Conservation (phyloP, 2,888 invertebrate species). For the Panorpa germanica region DNA sequence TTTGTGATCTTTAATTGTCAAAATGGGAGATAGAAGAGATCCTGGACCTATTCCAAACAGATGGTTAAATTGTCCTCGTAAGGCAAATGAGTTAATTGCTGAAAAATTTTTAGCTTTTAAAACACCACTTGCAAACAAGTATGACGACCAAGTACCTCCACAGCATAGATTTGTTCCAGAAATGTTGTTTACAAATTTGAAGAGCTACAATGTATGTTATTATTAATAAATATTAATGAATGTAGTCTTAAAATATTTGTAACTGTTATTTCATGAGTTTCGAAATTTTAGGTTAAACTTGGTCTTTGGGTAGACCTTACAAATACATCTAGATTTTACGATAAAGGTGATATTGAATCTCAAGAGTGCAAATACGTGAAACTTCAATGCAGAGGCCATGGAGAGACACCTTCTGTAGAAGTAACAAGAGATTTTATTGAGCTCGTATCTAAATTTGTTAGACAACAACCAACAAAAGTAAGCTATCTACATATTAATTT, state of each 20-base stretch:
- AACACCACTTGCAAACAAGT: conserved; percentile 72
- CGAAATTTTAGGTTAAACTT: conserved; percentile 46
- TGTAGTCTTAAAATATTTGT: conserved; percentile 2
- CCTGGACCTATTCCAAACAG: conserved; percentile 62
- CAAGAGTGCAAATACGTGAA: conserved; percentile 72
- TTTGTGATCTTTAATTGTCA: no score
- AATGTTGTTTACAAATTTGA: conserved; percentile 69
- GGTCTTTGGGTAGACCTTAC: conserved; percentile 96
- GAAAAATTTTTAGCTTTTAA: conserved; percentile 87
- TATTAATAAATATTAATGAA: conserved; percentile 7
- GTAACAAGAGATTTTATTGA: conserved; percentile 71
- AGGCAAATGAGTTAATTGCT: conserved; percentile 48
- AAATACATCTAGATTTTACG: conserved; percentile 85
- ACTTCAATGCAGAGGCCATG: conserved; percentile 78
- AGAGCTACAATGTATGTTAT: conserved; percentile 46
- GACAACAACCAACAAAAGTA: conserved; percentile 56
- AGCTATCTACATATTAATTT: conserved; percentile 71
- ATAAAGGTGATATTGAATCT: conserved; percentile 56
- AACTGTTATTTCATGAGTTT: conserved; percentile 4
- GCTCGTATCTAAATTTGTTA: conserved; percentile 59
- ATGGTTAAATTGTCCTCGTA: conserved; percentile 78
- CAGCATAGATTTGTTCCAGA: conserved; percentile 68
- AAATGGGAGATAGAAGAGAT: conserved; percentile 15
- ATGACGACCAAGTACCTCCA: conserved; percentile 68
- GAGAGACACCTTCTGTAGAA: conserved; percentile 73